Evolutionary conservation across 2,888 invertebrate species (phyloP), one percentile per base, ranked within the genome.

Genomic region (Hyppa rectilinea): DNA sequence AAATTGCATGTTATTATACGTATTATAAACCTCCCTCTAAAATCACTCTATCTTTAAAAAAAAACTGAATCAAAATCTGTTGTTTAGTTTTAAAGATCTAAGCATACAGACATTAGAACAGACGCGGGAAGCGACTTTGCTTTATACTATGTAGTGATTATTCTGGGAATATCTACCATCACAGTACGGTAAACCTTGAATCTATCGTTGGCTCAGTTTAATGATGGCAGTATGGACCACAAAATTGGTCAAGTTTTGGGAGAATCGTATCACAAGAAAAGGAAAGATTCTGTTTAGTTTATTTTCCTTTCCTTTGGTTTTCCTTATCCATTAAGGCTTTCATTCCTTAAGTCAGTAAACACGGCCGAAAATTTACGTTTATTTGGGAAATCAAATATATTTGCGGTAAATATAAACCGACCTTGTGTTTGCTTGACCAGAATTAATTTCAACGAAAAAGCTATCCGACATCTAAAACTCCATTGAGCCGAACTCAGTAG

Each of bases 401-500:
- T 66, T 74, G 10, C 31, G 36, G 31, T 62, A 26, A 36, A 52
- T 17, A n/a, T n/a, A 43, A 17, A 23, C 9, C 23, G n/a, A n/a
- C 3, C 1, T 14, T 43, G 5, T 29, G 9, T 53, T 40, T 4
- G 2, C 7, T 63, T 64, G 20, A 40, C 45, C 7, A 47, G 6
- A 23, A 34, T 14, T 34, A 40, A 26, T 43, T n/a, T n/a, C 12
- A 29, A 49, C 43, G 14, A 43, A 49, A 34, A 64, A 34, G 36
- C 10, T 65, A 65, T 58, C 61, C 23, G 12, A 23, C 36, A 58
- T 72, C 71, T 64, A 50, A 64, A 71, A 66, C 38, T 76, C 9
- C 23, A 53, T 40, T 70, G 53, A 40, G 52, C 49, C 36, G 9
- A 60, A 45, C 31, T 56, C 34, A 10, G 61, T 50, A 14, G 64